phyloP scores from a whole-genome alignment of 2,113 vertebrate genomes.

The Siniperca knerii region DNA sequence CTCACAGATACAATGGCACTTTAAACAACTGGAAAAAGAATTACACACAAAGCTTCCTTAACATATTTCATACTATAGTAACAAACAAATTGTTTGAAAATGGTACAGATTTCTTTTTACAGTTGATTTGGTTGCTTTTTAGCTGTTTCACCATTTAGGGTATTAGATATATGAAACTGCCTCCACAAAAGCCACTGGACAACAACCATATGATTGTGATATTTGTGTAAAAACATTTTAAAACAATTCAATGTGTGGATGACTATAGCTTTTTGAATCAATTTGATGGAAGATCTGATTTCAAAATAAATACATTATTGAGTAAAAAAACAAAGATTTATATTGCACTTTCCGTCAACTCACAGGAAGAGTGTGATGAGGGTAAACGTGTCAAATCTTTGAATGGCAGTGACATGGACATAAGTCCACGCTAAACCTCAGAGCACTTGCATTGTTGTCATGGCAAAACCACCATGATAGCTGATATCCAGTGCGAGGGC shows the following conservation, averaged over 20 bases:
- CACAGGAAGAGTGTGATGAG: conserved; percentile 47
- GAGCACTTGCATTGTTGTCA: conserved; percentile 62
- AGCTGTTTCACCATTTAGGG: conserved; percentile 61
- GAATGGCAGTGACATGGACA: conserved; percentile 66
- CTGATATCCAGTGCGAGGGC: conserved; percentile 27
- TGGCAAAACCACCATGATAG: conserved; percentile 58
- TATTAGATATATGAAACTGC: conserved; percentile 44
- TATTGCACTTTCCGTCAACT: conserved; percentile 74
- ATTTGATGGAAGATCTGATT: conserved; percentile 71
- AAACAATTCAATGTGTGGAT: conserved; percentile 4
- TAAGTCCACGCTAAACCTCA: conserved; percentile 47
- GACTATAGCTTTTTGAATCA: conserved; percentile 61
- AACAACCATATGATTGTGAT: conserved; percentile 37
- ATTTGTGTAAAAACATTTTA: conserved; percentile 3
- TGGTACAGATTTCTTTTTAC: conserved; percentile 61
- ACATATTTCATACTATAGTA: conserved; percentile 59
- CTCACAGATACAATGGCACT: conserved; percentile 78
- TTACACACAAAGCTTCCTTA: conserved; percentile 72
- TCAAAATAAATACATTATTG: conserved; percentile 47
- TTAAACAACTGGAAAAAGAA: conserved; percentile 70
- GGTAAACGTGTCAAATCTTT: conserved; percentile 42
- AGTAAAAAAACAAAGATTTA: conserved; percentile 32
- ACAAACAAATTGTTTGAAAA: conserved; percentile 57
- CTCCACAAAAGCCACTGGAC: conserved; percentile 51
- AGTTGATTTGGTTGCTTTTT: conserved; percentile 68